Evolutionary conservation across 2,888 invertebrate genomes (phyloP).

Genomic region (Drosophila tripunctata): DNA sequence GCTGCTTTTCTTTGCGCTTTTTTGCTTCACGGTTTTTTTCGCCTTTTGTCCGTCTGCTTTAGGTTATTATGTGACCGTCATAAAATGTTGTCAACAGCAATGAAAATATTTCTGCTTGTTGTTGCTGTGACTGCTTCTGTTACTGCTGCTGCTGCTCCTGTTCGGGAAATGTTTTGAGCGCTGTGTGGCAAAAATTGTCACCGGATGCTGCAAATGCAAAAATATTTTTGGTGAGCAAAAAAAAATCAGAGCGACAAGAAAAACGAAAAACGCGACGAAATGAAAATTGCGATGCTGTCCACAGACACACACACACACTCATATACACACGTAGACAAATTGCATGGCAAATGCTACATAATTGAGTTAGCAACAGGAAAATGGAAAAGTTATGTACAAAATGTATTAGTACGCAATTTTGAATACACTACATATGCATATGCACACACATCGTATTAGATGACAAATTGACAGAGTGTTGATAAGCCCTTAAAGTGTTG

Average conservation of each 20-base stretch:
- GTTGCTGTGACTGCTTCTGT: slow-evolving; percentile 43
- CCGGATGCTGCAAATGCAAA: slow-evolving; percentile 80
- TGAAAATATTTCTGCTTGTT: slow-evolving; percentile 39
- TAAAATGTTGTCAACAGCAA: slow-evolving; percentile 66
- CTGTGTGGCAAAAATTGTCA: slow-evolving; percentile 54
- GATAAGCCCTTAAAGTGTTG: slow-evolving; percentile 7
- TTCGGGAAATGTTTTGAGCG: slow-evolving; percentile 55
- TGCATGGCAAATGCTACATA: slow-evolving; percentile 69
- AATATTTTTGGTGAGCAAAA: slow-evolving; percentile 67
- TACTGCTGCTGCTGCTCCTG: slow-evolving; percentile 31
- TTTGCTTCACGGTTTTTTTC: neutral
- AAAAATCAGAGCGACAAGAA: no score
- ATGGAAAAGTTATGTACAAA: slow-evolving; percentile 20
- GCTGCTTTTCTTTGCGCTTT: neutral
- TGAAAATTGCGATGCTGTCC: slow-evolving; percentile 56
- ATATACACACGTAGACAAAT: slow-evolving; percentile 44
- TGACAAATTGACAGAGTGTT: neutral
- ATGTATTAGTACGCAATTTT: neutral
- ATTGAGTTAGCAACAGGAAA: slow-evolving; percentile 65
- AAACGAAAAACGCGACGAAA: slow-evolving; percentile 47
- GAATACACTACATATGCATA: slow-evolving; percentile 12
- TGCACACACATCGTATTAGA: neutral
- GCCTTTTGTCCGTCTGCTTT: slow-evolving; percentile 7
- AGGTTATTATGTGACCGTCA: slow-evolving; percentile 74
- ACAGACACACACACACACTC: slow-evolving; percentile 11